These are phyloP conservation scores for Zapornia atra DNA, from an alignment of 2,113 vertebrate genomes.

Conservation along the genomic window DNA sequence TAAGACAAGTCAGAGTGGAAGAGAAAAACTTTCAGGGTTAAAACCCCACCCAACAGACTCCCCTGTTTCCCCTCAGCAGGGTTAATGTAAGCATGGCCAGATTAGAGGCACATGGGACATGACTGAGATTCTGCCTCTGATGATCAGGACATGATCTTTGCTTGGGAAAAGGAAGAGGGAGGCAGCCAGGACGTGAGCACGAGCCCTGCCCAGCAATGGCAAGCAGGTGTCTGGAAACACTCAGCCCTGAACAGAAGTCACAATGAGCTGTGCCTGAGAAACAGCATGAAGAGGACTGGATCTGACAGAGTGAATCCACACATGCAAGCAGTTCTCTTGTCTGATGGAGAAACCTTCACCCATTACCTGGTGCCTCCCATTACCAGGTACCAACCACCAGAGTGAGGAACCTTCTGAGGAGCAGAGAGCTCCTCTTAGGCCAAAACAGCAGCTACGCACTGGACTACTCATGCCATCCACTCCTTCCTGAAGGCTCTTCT, in stretches of 20 bases:
- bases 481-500: not conserved
- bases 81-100: not conserved
- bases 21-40: not conserved
- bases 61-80: not conserved
- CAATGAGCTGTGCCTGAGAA: not conserved
- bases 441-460: rapidly evolving
- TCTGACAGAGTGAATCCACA: not conserved
- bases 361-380: not conserved
- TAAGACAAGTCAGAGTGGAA: not conserved
- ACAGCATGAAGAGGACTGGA: not conserved
- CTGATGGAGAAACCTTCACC: not conserved
- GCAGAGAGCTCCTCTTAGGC: not conserved
- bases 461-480: not conserved
- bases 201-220: not conserved
- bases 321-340: not conserved
- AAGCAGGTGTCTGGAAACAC: not conserved
- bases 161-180: no score
- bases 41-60: not conserved
- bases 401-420: not conserved
- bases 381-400: not conserved
- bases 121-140: not conserved
- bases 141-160: not conserved
- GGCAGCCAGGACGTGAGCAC: not conserved
- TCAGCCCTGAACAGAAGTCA: not conserved
- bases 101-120: not conserved